Evolutionary conservation across 2,797 vertebrate species (phyloP), one percentile per base, ranked within the genome.

Genomic region (Threskiornis aethiopicus): DNA sequence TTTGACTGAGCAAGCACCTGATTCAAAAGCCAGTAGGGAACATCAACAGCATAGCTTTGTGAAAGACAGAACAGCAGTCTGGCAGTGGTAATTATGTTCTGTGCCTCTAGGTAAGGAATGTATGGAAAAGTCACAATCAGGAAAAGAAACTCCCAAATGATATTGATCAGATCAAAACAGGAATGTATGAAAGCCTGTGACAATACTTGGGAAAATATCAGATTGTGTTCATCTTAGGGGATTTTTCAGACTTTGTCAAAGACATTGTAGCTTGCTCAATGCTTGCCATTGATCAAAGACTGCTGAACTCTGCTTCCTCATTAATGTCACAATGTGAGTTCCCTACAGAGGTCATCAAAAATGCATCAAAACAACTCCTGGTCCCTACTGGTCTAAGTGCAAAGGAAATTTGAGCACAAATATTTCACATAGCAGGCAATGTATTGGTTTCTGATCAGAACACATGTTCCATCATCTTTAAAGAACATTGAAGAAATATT

Each of bases 1-100:
- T 85, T 94, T 96, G 65, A 84, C 47, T 89, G 61, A 87, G 46
- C 44, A 90, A 87, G 24, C 31, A 82, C 42, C 82, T 94, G 69
- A 92, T 88, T 94, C 79, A 91, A 83, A 93, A 96, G 20, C n/a
- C 79, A 51, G 29, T 17, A 84, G 67, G 61, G 80, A 93, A 87
- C 47, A 73, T 62, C 47, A 66, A 25, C 33, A 66, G 41, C 39
- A 67, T 15, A 78, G 41, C 57, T 78, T 83, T 89, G 39, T 75
- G 57, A 87, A 83, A 90, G 77, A 87, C 33, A 75, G 18, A 96
- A 76, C 16, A 54, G 20, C 57, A 85, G 28, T 44, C 57, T 91
- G 77, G 57, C 39, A 77, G 31, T 18, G 17, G 24, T 33, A 49
- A 88, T 91, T 73, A 52, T 55, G 44, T 90, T 94, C 82, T 77